Evolutionary conservation across 2,797 vertebrate species (phyloP).

Genomic region (Clarias fuscus): DNA sequence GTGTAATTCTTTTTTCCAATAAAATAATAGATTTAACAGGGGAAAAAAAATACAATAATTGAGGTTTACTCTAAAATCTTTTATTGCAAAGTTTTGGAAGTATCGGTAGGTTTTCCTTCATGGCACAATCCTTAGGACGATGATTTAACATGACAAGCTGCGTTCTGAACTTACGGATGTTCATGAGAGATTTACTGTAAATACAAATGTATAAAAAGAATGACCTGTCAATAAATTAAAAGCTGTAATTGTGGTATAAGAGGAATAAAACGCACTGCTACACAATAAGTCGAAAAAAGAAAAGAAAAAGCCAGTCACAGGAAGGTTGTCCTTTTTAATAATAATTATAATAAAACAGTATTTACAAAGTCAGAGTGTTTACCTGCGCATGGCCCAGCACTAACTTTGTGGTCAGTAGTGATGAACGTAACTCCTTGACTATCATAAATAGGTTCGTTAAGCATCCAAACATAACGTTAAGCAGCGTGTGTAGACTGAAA

Average conservation of each 20-base stretch:
- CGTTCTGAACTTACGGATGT: neutral
- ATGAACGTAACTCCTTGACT: neutral
- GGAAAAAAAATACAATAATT: neutral
- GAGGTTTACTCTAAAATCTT: neutral
- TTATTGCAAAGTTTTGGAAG: neutral
- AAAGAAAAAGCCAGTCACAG: neutral
- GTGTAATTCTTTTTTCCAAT: too few relatives aligned
- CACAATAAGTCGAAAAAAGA: neutral
- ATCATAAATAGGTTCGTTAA: constrained; percentile 27
- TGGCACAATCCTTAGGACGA: neutral
- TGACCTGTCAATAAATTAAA: neutral
- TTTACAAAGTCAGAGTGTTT: constrained; percentile 48
- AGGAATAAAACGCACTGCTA: neutral
- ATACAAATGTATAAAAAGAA: neutral
- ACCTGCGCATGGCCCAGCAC: neutral
- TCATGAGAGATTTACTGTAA: neutral
- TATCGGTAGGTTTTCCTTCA: neutral
- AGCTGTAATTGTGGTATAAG: neutral
- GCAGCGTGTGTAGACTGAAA: neutral
- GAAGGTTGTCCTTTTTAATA: constrained; percentile 23
- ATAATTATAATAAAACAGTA: constrained; percentile 41
- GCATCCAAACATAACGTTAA: neutral
- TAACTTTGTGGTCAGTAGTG: constrained; percentile 31
- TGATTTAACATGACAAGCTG: neutral
- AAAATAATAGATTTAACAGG: too few relatives aligned